These are phyloP conservation scores for Macroglossus sobrinus DNA, from an alignment of 2,113 vertebrate genomes.

Conservation along the genomic window DNA sequence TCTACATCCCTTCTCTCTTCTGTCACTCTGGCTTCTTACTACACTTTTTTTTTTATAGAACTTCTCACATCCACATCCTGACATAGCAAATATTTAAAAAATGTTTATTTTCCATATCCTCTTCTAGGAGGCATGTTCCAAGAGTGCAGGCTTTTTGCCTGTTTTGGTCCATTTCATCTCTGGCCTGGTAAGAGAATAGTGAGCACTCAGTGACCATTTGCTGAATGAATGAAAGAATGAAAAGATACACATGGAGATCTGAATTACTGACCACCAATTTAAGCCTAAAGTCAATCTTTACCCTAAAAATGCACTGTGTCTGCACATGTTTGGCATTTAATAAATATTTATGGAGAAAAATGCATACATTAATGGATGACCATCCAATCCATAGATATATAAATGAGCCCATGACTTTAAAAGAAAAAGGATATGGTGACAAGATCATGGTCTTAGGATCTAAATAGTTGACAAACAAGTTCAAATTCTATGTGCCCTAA, in stretches of 20 bases:
- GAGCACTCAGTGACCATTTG: neutral
- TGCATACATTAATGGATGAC: neutral
- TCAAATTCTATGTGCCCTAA: neutral
- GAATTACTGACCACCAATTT: neutral
- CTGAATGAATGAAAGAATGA: neutral
- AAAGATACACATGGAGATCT: neutral
- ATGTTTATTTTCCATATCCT: neutral
- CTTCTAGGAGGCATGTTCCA: rapidly evolving
- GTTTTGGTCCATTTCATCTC: neutral
- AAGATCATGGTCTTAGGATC: neutral
- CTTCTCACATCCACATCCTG: neutral
- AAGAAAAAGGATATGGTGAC: neutral
- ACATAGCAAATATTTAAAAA: neutral
- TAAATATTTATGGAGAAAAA: neutral
- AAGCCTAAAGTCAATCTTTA: neutral
- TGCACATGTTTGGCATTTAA: neutral
- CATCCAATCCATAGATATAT: neutral
- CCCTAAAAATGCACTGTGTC: neutral
- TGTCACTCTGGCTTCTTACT: neutral
- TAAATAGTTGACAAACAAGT: neutral
- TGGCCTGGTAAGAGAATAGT: neutral
- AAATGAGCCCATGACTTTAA: neutral
- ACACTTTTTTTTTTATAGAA: neutral
- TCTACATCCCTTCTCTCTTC: neutral
- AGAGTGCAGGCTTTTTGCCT: neutral